Percentiles rank a stretch among this genome's conserved stretches.
These are phyloP conservation scores for Astropecten irregularis DNA, from an alignment of 53 echinoderm and acorn worm species.

Conservation along the genomic window DNA sequence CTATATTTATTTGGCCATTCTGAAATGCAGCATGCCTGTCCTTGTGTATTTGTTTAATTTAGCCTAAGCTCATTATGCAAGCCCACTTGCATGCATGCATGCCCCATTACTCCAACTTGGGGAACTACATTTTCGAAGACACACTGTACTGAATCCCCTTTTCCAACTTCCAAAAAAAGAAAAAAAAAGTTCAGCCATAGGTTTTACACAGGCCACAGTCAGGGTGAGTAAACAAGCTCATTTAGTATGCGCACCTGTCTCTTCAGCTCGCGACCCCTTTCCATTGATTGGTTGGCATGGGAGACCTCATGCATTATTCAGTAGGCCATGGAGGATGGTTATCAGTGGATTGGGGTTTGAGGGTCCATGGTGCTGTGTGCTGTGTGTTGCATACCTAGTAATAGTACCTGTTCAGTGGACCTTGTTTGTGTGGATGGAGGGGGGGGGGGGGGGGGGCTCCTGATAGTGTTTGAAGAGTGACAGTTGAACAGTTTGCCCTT, in stretches of 20 bases:
- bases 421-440: too few relatives aligned
- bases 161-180: background rate
- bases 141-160: background rate
- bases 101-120: background rate
- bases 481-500: too few relatives aligned
- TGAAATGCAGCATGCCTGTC: background rate
- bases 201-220: conserved; percentile 24
- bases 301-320: conserved; percentile 58
- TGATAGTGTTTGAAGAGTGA: too few relatives aligned
- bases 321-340: conserved; percentile 14
- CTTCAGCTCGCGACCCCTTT: conserved; percentile 62
- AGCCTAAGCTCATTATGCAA: conserved; percentile 27
- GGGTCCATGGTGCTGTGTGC: too few relatives aligned
- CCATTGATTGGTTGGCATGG: conserved; percentile 49
- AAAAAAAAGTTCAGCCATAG: conserved; percentile 41
- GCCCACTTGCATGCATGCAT: conserved; percentile 7
- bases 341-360: too few relatives aligned
- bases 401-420: too few relatives aligned
- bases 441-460: too few relatives aligned
- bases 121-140: conserved; percentile 16
- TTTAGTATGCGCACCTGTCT: conserved; percentile 74
- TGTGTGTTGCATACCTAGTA: too few relatives aligned
- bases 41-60: conserved; percentile 17
- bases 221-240: conserved; percentile 64
- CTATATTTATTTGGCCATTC: background rate